Evolutionary conservation across 1,140 invertebrate genomes (phyloP).

Genomic region (Magallana ariakensis): DNA sequence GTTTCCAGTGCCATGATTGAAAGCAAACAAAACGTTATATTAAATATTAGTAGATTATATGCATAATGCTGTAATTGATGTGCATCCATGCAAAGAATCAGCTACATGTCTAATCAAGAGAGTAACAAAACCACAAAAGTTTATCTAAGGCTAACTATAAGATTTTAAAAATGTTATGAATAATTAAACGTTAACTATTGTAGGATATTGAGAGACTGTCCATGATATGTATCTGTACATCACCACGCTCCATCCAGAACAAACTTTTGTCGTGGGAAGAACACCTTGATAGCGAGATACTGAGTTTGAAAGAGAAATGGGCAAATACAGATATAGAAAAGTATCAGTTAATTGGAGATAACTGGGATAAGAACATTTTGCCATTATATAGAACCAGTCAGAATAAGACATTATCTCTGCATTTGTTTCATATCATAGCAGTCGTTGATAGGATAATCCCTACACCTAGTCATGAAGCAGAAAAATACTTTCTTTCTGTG

Average conservation of each 20-base stretch:
- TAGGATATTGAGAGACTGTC: conserved; percentile 43
- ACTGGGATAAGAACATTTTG: conserved; percentile 37
- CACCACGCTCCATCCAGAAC: conserved; percentile 10
- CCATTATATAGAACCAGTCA: conserved; percentile 39
- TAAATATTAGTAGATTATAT: too few species aligned
- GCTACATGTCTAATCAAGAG: too few species aligned
- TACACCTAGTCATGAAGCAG: neutral
- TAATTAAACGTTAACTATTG: too few species aligned
- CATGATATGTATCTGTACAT: neutral
- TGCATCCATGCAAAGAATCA: too few species aligned
- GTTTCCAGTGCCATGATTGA: too few species aligned
- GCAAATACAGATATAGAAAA: neutral
- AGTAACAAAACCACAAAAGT: too few species aligned
- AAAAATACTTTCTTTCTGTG: neutral
- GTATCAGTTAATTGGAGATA: conserved; percentile 42
- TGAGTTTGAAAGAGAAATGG: conserved; percentile 30
- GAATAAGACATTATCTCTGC: conserved; percentile 46
- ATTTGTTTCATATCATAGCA: conserved; percentile 40
- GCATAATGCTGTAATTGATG: too few species aligned
- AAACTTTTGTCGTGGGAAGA: conserved; percentile 42
- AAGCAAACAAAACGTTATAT: too few species aligned
- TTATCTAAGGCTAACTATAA: too few species aligned
- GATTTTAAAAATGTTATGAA: too few species aligned
- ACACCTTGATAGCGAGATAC: conserved; percentile 26
- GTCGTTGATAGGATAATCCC: conserved; percentile 31